Percentiles rank a stretch among this genome's conserved stretches.
Conservation (phyloP, 2,113 vertebrate species). For the Spea multiplicata region DNA sequence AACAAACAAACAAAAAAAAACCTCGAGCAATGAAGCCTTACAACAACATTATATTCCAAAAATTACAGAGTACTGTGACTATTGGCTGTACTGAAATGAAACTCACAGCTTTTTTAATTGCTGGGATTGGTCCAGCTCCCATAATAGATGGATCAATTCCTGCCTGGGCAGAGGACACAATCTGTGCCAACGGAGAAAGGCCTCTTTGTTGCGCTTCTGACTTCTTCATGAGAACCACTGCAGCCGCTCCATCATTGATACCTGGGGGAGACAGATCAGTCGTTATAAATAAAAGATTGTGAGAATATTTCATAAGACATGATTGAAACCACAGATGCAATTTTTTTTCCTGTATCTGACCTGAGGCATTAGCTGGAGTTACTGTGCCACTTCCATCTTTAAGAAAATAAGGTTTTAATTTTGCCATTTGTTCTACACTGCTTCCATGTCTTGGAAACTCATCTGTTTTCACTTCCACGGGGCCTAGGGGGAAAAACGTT, state of each 20-base stretch:
- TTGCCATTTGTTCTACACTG: conserved; percentile 75
- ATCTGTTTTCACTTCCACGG: conserved; percentile 81
- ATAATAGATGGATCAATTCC: conserved; percentile 91
- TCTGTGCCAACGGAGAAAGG: conserved; percentile 76
- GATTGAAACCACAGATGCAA: no score
- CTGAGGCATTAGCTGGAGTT: conserved; percentile 91
- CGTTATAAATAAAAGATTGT: neutral
- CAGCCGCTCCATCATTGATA: conserved; percentile 91
- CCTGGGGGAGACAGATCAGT: conserved; percentile 63
- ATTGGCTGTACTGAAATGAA: neutral
- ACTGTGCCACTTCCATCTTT: conserved; percentile 84
- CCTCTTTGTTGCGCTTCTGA: conserved; percentile 78
- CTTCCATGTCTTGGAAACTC: conserved; percentile 90
- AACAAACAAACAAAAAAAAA: no score
- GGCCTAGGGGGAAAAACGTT: conserved; percentile 63
- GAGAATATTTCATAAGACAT: no score
- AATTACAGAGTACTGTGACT: no score
- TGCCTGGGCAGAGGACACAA: conserved; percentile 85
- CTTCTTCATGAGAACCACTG: conserved; percentile 87
- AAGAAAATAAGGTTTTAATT: conserved; percentile 86
- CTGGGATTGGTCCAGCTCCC: conserved; percentile 87
- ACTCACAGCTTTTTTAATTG: conserved; percentile 92
- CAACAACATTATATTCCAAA: no score
- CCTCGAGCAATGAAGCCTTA: no score
- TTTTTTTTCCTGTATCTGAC: conserved; percentile 57